Evolutionary conservation across 2,888 invertebrate genomes (phyloP).

Genomic region (Meandrusa payeni): DNA sequence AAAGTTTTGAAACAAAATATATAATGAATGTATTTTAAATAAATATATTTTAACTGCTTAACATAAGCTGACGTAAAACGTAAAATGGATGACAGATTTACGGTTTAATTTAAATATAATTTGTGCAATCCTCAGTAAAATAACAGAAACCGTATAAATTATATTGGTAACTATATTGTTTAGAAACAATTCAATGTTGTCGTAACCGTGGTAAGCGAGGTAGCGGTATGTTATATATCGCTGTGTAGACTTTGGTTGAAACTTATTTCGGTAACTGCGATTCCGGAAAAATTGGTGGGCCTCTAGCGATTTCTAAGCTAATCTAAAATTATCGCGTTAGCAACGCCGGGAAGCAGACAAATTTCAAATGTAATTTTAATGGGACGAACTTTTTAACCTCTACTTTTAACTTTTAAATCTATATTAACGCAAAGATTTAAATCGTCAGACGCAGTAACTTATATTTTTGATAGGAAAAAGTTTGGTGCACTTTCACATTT

Average conservation of each 20-base stretch:
- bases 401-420: conserved; percentile 51
- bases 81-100: too few species aligned
- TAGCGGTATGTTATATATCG: conserved; percentile 22
- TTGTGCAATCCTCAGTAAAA: conserved; percentile 19
- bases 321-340: conserved; percentile 44
- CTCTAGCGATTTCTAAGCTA: conserved; percentile 76
- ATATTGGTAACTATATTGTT: conserved; percentile 20
- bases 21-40: too few species aligned
- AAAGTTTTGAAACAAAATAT: too few species aligned
- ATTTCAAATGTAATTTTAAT: conserved; percentile 31
- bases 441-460: too few species aligned
- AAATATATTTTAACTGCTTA: too few species aligned
- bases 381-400: conserved; percentile 42
- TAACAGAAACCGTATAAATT: conserved; percentile 13
- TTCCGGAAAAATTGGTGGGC: conserved; percentile 41
- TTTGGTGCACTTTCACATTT: too few species aligned
- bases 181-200: conserved; percentile 10
- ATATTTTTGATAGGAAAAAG: too few species aligned
- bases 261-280: conserved; percentile 25
- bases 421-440: conserved; percentile 29
- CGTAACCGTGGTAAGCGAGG: conserved; percentile 20
- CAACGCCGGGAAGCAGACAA: conserved; percentile 42
- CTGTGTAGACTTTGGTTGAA: conserved; percentile 11
- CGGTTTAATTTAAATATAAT: too few species aligned
- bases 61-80: too few species aligned